These are phyloP conservation scores for Coronaproctus castanopsis DNA, from an alignment of 2,888 invertebrate genomes.

Conservation along the genomic window DNA sequence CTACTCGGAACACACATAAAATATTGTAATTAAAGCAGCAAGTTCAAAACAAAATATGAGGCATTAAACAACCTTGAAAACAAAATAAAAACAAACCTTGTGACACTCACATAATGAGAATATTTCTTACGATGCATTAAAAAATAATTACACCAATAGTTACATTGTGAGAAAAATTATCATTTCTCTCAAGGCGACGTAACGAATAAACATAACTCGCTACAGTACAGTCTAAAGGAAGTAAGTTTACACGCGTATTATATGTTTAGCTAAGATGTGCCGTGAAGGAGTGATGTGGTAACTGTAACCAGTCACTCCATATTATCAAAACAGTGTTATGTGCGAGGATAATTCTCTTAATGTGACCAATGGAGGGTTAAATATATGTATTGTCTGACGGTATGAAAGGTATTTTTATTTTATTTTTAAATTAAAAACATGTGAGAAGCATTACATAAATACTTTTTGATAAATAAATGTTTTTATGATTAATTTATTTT, in stretches of 20 bases:
- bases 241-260: not conserved
- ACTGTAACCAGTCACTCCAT: not conserved
- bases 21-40: not conserved
- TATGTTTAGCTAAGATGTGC: not conserved
- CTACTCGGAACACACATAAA: not conserved
- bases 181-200: not conserved
- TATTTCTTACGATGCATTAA: not conserved
- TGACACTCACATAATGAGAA: not conserved
- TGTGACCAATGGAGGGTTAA: not conserved
- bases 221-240: not conserved
- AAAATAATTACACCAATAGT: no score
- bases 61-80: not conserved
- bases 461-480: no score
- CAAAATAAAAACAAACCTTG: no score
- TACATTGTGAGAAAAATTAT: not conserved
- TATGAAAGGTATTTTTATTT: no score
- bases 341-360: not conserved
- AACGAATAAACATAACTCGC: not conserved
- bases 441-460: no score
- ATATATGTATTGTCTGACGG: no score
- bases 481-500: no score
- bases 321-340: not conserved
- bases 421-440: no score
- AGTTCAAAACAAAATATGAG: not conserved
- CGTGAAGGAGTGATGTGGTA: not conserved